phyloP scores from a whole-genome alignment of 1,140 invertebrate species.

The Cotesia vestalis region DNA sequence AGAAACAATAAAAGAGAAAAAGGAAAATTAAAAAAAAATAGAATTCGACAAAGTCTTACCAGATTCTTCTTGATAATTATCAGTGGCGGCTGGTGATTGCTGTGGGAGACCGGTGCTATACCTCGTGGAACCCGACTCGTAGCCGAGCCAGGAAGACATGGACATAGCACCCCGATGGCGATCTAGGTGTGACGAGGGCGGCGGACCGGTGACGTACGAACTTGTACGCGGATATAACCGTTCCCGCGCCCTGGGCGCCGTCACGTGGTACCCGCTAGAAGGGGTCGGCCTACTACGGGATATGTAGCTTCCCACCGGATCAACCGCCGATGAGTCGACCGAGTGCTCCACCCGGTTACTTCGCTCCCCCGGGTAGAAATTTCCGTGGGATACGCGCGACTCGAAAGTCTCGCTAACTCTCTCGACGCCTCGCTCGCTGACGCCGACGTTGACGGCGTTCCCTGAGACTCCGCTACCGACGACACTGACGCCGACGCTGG shows the following conservation, averaged over 20 bases:
- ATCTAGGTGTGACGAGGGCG: conserved; percentile 61
- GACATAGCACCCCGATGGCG: conserved; percentile 56
- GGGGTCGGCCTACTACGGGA: conserved; percentile 58
- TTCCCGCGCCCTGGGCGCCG: conserved; percentile 62
- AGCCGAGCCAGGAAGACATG: conserved; percentile 57
- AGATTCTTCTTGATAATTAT: conserved; percentile 57
- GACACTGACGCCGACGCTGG: conserved; percentile 43
- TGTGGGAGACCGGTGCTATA: conserved; percentile 58
- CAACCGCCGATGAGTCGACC: conserved; percentile 55
- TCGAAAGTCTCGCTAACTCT: conserved; percentile 54
- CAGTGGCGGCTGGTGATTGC: conserved; percentile 56
- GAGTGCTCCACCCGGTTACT: conserved; percentile 55
- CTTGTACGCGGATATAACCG: conserved; percentile 59
- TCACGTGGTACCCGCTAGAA: conserved; percentile 59
- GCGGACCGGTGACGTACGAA: conserved; percentile 58
- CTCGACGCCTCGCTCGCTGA: conserved; percentile 48
- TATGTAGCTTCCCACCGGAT: conserved; percentile 54
- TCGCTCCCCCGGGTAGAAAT: conserved; percentile 57
- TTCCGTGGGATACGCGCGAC: conserved; percentile 58
- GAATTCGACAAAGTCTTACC: conserved; percentile 40
- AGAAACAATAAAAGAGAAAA: not conserved
- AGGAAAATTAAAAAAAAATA: conserved; percentile 14
- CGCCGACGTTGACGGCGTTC: conserved; percentile 38
- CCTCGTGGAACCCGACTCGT: conserved; percentile 58
- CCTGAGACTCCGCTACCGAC: conserved; percentile 43